These are phyloP conservation scores for Eristalis pertinax DNA, from an alignment of 2,888 invertebrate species.

Conservation along the genomic window DNA sequence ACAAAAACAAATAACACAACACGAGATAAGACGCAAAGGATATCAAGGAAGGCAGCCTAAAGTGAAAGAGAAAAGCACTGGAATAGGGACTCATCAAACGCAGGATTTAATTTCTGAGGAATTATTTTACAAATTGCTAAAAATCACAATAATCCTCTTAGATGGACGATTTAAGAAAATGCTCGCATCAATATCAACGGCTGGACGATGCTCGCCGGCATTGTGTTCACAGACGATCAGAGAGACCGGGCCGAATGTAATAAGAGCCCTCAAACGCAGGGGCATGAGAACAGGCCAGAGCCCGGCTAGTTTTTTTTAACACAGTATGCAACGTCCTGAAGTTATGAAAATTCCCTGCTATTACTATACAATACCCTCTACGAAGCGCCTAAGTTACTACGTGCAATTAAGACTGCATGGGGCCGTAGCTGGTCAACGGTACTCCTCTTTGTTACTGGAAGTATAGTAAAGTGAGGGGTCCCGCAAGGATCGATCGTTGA, in stretches of 20 bases:
- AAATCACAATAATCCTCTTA: conserved; percentile 30
- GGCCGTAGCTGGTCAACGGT: no score
- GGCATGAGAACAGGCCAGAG: no score
- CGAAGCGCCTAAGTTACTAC: no score
- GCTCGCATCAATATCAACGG: conserved; percentile 6
- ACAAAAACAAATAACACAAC: not conserved
- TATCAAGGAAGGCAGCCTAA: not conserved
- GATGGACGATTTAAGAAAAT: not conserved
- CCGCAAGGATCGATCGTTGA: no score
- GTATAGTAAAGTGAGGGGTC: no score
- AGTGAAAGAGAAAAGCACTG: not conserved
- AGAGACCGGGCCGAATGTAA: not conserved
- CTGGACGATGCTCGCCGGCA: conserved; percentile 1
- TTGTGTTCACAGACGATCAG: not conserved
- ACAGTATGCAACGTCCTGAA: no score
- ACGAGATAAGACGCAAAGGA: not conserved
- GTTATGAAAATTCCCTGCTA: no score
- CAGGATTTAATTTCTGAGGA: not conserved
- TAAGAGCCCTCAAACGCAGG: no score
- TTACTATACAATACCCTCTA: no score
- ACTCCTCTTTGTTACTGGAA: no score
- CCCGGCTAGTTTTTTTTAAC: no score
- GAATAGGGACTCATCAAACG: not conserved
- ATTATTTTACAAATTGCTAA: not conserved
- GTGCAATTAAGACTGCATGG: no score